Evolutionary conservation across 2,797 vertebrate species (phyloP).

Genomic region (Brachyrhaphis roseni): DNA sequence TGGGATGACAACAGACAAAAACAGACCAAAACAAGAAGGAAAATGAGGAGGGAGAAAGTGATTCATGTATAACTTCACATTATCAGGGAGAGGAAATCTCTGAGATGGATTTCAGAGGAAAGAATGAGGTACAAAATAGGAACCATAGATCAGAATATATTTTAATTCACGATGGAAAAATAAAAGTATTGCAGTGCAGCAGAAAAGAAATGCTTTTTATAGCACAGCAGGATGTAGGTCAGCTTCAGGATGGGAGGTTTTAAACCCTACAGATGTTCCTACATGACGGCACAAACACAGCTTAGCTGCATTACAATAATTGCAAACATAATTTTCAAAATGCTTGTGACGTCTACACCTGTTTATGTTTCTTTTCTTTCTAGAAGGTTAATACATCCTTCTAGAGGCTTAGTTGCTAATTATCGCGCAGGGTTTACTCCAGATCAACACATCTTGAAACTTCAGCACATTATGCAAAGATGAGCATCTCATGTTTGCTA

Average conservation of each 20-base stretch:
- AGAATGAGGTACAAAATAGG: not conserved
- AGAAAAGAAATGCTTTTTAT: constrained; percentile 18
- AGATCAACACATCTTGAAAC: not conserved
- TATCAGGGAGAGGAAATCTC: constrained; percentile 6
- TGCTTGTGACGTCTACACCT: not conserved
- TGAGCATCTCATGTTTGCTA: not conserved
- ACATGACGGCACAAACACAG: not conserved
- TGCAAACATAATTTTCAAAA: not conserved
- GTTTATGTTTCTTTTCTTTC: not conserved
- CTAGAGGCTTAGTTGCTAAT: not conserved
- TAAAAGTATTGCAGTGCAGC: constrained; percentile 24
- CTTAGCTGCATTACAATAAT: not conserved
- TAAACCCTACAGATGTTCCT: not conserved
- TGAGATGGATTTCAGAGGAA: constrained; percentile 10
- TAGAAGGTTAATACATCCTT: not conserved
- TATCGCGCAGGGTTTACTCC: not conserved
- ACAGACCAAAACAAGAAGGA: constrained; percentile 2
- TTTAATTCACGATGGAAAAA: constrained; percentile 18
- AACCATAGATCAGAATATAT: constrained; percentile 14
- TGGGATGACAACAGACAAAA: constrained; percentile 3
- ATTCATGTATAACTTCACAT: constrained; percentile 22
- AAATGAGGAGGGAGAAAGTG: constrained; percentile 19
- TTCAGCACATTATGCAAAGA: not conserved
- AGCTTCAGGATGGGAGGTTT: not conserved
- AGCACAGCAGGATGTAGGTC: constrained; percentile 15